phyloP scores from a whole-genome alignment of 2,888 invertebrate species.

The Drosophila picticornis region DNA sequence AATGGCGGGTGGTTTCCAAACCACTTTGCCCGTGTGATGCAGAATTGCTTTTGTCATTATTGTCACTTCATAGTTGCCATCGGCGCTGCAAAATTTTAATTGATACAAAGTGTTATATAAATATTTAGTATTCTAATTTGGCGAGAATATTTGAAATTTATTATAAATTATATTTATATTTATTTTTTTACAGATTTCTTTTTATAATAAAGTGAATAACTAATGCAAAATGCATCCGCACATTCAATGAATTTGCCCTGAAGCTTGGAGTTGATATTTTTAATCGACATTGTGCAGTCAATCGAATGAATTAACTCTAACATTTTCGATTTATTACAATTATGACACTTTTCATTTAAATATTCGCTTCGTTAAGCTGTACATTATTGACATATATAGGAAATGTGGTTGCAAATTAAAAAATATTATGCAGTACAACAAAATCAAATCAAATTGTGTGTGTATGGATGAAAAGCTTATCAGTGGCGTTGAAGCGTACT shows the following conservation, averaged over 20 bases:
- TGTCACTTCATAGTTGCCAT: slow-evolving; percentile 99
- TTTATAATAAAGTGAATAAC: background rate
- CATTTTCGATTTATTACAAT: background rate
- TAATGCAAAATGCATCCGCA: background rate
- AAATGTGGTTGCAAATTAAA: background rate
- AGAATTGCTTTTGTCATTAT: slow-evolving; percentile 99
- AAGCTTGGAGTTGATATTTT: background rate
- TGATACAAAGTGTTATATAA: background rate
- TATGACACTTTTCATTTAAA: slow-evolving; percentile 6
- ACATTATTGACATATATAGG: too few relatives aligned
- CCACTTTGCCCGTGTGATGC: slow-evolving; percentile 96
- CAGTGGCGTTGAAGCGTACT: background rate
- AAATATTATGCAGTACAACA: background rate
- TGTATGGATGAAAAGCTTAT: background rate
- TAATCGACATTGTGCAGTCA: background rate
- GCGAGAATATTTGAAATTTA: slow-evolving; percentile 3
- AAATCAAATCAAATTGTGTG: background rate
- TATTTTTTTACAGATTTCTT: background rate
- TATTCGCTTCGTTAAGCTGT: background rate
- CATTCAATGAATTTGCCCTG: background rate
- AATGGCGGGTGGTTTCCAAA: slow-evolving; percentile 99
- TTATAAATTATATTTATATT: background rate
- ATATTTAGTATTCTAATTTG: background rate
- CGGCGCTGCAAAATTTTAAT: slow-evolving; percentile 89
- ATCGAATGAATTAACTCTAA: background rate